Evolutionary conservation across 1,140 invertebrate genomes (phyloP), one percentile per base, ranked within the genome.

Genomic region (Drosophila pseudoananassae): DNA sequence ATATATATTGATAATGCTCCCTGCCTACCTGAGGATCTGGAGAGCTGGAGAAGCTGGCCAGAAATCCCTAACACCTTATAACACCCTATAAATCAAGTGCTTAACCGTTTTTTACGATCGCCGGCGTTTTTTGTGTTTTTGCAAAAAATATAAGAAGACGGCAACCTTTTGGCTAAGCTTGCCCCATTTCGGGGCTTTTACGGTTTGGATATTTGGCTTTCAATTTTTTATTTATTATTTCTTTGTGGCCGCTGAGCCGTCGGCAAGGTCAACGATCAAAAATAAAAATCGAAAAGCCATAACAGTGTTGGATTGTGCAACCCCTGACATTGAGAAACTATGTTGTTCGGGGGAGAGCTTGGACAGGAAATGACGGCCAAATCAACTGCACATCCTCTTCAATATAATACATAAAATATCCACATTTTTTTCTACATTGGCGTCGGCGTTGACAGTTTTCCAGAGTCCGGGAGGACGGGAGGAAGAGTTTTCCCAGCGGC

Each of bases 81-180:
- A 53, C 71, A 75, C 38, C 70, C 60, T 33, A 75, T 75, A 75
- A 75, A 75, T 75, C 71, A 75, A 57, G 72, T 72, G 71, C 71
- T 74, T 75, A 75, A 65, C 47, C 61, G 40, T 43, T 74, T 75
- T 75, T 75, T 40, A 75, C 53, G 71, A 75, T 52, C 49, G n/a
- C 29, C 33, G 33, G 33, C 33, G 33, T 36, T 36, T 36, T 31
- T 36, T 36, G 33, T 36, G 10, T 36, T 31, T 36, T 66, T 33
- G 50, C 70, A 40, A 47, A 15, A 12, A 49, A n/a, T n/a, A n/a
- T n/a, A n/a, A n/a, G n/a, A n/a, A n/a, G n/a, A n/a, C n/a, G n/a
- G n/a, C n/a, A 73, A 74, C 51, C 49, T 74, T 74, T 55, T 45
- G 38, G 38, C 51, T 64, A 74, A 74, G 72, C 58, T n/a, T 64